Evolutionary conservation across 2,888 invertebrate species (phyloP).

Genomic region (Carterocephalus palaemon): DNA sequence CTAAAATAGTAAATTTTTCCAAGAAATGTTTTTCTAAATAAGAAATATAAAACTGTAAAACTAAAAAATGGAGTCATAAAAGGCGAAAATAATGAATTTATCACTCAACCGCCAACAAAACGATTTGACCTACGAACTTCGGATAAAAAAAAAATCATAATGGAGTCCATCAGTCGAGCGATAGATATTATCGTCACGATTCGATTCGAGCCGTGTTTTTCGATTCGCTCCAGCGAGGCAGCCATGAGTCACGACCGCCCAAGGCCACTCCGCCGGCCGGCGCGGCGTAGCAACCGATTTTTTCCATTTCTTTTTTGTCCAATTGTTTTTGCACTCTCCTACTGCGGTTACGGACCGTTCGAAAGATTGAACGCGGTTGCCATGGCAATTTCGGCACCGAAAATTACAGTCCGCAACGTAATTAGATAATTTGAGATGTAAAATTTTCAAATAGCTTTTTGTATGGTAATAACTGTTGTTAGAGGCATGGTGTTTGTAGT

Average conservation of each 20-base stretch:
- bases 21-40: too few species aligned
- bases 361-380: conserved; percentile 36
- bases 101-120: not conserved
- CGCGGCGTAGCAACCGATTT: conserved; percentile 57
- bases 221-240: conserved; percentile 42
- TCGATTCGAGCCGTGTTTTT: conserved; percentile 39
- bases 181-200: conserved; percentile 41
- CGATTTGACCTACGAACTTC: conserved; percentile 35
- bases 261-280: conserved; percentile 72
- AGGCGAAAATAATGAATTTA: conserved; percentile 1
- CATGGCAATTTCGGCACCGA: conserved; percentile 24
- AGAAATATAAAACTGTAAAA: too few species aligned
- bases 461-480: not conserved
- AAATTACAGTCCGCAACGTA: conserved; percentile 10
- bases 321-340: conserved; percentile 50
- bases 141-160: conserved; percentile 37
- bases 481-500: not conserved
- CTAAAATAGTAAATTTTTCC: too few species aligned
- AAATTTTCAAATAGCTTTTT: not conserved
- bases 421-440: conserved; percentile 12
- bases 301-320: conserved; percentile 50
- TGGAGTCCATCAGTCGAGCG: conserved; percentile 32
- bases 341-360: conserved; percentile 43
- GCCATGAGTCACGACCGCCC: conserved; percentile 54
- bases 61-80: too few species aligned